Evolutionary conservation across 2,113 vertebrate species (phyloP), one percentile per base, ranked within the genome.

Genomic region (Oryzias javanicus): DNA sequence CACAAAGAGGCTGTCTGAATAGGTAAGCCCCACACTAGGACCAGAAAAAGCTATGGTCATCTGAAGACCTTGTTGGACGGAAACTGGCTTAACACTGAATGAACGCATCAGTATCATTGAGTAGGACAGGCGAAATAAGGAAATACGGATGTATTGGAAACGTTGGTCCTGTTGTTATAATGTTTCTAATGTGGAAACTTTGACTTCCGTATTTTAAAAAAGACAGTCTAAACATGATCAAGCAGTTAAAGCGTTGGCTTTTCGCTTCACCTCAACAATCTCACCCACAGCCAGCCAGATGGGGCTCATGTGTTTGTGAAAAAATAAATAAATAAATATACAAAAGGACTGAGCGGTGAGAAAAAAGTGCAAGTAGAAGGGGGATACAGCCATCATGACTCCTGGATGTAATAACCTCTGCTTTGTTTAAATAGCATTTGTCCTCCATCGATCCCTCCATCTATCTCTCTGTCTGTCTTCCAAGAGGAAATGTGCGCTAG

Each of bases 401-500:
- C 72, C 82, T 80, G 85, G 73, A 78, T 78, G 65, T 59, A 70
- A 74, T 64, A 74, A 74, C 55, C 62, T 18, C 6, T 53, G 66
- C 82, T 79, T 71, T 76, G 74, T 67, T 83, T 68, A 44, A 81
- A 86, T 75, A 86, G 81, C 72, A 74, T 62, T 70, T 70, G 54
- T 67, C 40, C 42, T 55, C 58, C 60, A 55, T 64, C 54, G 22
- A 45, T 79, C 64, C 16, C 17, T 70, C 49, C 60, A 10, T 68
- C 64, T 4, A 8, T 67, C 45, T 17, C 56, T 59, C 42, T 15
- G 5, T 70, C 71, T 35, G 12, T 16, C 35, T 46, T 64, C 52
- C 56, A 46, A 64, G 59, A 74, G 67, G 69, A 74, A 81, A 79
- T 60, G 73, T 70, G 55, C 78, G 86, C 85, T 89, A 80, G 81